phyloP scores from a whole-genome alignment of 1,140 invertebrate genomes.

The Anastatus disparis region DNA sequence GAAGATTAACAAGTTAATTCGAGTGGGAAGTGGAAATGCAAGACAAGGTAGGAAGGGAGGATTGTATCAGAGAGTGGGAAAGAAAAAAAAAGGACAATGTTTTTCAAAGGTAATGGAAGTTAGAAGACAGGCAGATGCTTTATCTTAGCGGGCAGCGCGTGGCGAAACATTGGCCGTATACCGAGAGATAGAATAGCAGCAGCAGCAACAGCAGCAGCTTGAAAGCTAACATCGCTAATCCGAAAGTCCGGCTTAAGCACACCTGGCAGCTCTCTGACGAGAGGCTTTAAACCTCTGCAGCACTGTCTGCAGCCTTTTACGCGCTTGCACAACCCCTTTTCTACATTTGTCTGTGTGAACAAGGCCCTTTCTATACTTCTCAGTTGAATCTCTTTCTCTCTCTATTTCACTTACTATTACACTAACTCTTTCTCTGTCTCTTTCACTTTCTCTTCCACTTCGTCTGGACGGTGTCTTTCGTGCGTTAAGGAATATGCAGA shows the following conservation, averaged over 20 bases:
- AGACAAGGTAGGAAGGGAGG: too few species aligned
- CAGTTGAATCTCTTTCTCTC: too few species aligned
- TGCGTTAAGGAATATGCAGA: constrained; percentile 52
- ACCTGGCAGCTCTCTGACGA: constrained; percentile 52
- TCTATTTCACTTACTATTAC: neutral
- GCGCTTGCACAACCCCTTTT: constrained; percentile 37
- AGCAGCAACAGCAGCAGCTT: too few species aligned
- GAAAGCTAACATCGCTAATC: constrained; percentile 57
- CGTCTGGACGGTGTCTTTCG: constrained; percentile 42
- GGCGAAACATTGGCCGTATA: constrained; percentile 1
- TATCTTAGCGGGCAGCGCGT: neutral
- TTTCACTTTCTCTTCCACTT: constrained; percentile 32
- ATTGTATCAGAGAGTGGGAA: too few species aligned
- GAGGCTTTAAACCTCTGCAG: constrained; percentile 48
- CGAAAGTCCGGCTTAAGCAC: constrained; percentile 57
- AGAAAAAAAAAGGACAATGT: too few species aligned
- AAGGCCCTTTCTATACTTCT: neutral
- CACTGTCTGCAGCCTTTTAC: constrained; percentile 17
- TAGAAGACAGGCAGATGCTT: neutral
- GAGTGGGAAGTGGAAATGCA: too few species aligned
- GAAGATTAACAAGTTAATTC: too few species aligned
- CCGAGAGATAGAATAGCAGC: constrained; percentile 1
- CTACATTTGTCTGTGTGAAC: neutral
- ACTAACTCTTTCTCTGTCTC: neutral
- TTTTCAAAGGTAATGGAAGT: neutral